Percentiles rank a stretch among this genome's conserved stretches.
Evolutionary conservation across 2,797 vertebrate genomes (phyloP).

Genomic region (Eulemur rubriventer): DNA sequence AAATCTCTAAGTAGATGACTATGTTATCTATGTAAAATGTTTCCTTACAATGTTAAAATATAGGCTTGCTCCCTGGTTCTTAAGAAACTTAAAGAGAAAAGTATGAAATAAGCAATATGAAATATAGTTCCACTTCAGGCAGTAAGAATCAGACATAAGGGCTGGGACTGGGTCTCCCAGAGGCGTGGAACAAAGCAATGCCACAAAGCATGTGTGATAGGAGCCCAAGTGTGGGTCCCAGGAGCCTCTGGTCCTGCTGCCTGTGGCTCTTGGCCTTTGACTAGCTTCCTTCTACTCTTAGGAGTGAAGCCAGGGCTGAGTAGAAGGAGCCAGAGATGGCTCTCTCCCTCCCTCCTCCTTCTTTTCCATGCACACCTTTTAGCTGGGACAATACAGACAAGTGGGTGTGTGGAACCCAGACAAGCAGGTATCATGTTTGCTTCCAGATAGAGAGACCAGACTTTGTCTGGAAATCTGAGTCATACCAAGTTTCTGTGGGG

Average conservation of each 20-base stretch:
- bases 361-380: conserved; percentile 44
- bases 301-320: neutral
- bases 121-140: neutral
- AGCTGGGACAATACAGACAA: neutral
- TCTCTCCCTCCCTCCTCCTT: neutral
- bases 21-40: neutral
- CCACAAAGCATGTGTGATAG: neutral
- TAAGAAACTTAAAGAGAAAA: neutral
- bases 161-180: neutral
- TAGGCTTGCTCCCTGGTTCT: neutral
- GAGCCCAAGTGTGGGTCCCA: neutral
- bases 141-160: neutral
- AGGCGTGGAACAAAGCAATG: neutral
- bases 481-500: neutral
- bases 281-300: neutral
- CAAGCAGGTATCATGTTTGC: conserved; percentile 41
- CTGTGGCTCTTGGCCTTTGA: neutral
- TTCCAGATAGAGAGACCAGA: neutral
- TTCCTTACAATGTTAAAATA: neutral
- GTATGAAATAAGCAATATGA: neutral
- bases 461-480: conserved; percentile 46
- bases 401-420: conserved; percentile 54
- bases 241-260: neutral
- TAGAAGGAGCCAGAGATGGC: neutral
- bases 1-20: neutral